Conservation (phyloP, 2,888 invertebrate species). For the Agrochola macilenta region DNA sequence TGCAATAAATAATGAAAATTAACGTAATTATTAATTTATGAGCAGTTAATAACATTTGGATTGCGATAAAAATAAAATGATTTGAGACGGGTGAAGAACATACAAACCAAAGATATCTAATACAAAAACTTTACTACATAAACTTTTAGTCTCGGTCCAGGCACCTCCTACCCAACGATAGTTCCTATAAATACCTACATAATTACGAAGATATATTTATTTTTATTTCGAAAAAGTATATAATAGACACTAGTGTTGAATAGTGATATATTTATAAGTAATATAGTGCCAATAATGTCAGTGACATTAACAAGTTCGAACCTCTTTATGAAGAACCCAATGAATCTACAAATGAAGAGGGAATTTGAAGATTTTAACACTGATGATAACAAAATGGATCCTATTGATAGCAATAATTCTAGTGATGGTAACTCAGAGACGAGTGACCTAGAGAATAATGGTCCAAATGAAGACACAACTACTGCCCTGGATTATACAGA, state of each 20-base stretch:
- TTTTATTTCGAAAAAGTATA: conserved; percentile 83
- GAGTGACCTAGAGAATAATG: conserved; percentile 86
- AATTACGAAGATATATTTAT: conserved; percentile 88
- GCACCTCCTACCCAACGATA: conserved; percentile 90
- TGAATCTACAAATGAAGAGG: conserved; percentile 86
- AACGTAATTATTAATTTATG: background rate
- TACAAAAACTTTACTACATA: too few relatives aligned
- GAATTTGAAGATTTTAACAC: conserved; percentile 85
- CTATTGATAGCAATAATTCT: conserved; percentile 83
- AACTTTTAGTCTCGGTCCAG: conserved; percentile 79
- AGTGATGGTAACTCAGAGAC: conserved; percentile 85
- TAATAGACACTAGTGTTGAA: conserved; percentile 78
- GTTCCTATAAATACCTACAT: conserved; percentile 91
- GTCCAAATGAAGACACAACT: conserved; percentile 77
- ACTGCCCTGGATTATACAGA: conserved; percentile 85
- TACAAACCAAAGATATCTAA: background rate
- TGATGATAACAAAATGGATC: conserved; percentile 80
- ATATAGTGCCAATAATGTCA: conserved; percentile 85
- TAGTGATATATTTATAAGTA: conserved; percentile 77
- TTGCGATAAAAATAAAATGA: background rate
- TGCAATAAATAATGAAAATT: conserved; percentile 1
- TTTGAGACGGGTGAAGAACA: conserved; percentile 74
- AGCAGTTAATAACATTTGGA: conserved; percentile 6
- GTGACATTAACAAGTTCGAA: conserved; percentile 85
- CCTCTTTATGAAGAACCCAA: conserved; percentile 84